These are phyloP conservation scores for Erethizon dorsatum DNA, from an alignment of 2,797 vertebrate genomes.

Conservation along the genomic window DNA sequence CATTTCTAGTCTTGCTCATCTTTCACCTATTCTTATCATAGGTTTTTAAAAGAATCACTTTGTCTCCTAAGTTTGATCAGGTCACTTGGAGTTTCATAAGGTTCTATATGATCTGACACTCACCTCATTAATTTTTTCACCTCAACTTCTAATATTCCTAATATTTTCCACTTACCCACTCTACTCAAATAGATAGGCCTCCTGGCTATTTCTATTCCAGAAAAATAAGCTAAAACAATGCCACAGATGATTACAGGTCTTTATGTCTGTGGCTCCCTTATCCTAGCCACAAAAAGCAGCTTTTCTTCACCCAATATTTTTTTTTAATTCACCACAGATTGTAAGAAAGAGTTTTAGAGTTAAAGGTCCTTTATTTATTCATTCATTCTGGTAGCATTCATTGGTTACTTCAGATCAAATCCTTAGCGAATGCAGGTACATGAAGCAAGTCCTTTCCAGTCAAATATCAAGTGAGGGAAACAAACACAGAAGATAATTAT, in stretches of 20 bases:
- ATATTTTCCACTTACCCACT: background rate
- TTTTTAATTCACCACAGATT: background rate
- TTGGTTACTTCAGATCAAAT: background rate
- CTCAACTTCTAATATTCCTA: background rate
- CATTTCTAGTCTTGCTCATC: background rate
- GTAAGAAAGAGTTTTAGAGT: background rate
- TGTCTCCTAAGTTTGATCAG: background rate
- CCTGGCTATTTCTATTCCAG: background rate
- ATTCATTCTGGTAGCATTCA: background rate
- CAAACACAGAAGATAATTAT: background rate
- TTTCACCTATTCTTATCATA: background rate
- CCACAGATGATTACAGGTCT: background rate
- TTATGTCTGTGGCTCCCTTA: background rate
- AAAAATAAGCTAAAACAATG: background rate
- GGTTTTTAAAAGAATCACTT: constrained; percentile 30
- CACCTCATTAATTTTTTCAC: background rate
- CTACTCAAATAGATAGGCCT: background rate
- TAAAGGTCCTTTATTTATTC: background rate
- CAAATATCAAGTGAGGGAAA: background rate
- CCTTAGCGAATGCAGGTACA: background rate
- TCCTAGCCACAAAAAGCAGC: background rate
- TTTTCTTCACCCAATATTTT: background rate
- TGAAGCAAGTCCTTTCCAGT: background rate
- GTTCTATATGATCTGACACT: background rate
- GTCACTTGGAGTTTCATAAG: background rate